Evolutionary conservation across 2,888 invertebrate species (phyloP), one percentile per base, ranked within the genome.

Genomic region (Drosophila borborema): DNA sequence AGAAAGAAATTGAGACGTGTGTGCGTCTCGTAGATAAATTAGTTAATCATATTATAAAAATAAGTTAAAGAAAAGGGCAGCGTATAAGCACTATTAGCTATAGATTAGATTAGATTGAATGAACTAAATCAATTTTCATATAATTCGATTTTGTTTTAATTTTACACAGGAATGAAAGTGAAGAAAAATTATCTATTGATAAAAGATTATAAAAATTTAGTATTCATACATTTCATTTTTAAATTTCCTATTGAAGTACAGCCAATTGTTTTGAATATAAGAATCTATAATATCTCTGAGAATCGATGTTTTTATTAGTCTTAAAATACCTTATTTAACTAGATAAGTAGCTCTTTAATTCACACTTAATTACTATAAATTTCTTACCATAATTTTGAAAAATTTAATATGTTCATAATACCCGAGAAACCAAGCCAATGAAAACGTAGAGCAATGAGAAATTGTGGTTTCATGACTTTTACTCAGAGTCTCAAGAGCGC

Each of bases 391-490:
- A 34, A 12, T 18, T 3, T 51, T n/a, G 1, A 6, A 18, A 16
- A 9, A 10, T 8, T 43, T 46, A 28, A 23, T n/a, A 20, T 36
- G 23, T 43, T 10, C 56, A 64, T 10, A 54, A 60, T 36, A 34
- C 64, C 64, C 41, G 56, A 36, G 6, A 34, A 4, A 16, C 28
- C 53, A 23, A 40, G 20, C 58, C 10, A 14, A 18, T n/a, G 8
- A 18, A 48, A 45, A 10, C 53, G 36, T 66, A 72, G 75, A 38
- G 74, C 73, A 81, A 56, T 73, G 54, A 59, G 72, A 80, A 80
- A 81, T 80, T 69, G 59, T 63, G 67, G 59, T 59, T 74, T 64
- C 89, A 80, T 75, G 85, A 72, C 72, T 74, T 48, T 74, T 60
- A 18, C 46, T 31, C 49, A 20, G 16, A 20, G 53, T 56, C 54